phyloP scores from a whole-genome alignment of 2,113 vertebrate species.

The Corynorhinus townsendii region DNA sequence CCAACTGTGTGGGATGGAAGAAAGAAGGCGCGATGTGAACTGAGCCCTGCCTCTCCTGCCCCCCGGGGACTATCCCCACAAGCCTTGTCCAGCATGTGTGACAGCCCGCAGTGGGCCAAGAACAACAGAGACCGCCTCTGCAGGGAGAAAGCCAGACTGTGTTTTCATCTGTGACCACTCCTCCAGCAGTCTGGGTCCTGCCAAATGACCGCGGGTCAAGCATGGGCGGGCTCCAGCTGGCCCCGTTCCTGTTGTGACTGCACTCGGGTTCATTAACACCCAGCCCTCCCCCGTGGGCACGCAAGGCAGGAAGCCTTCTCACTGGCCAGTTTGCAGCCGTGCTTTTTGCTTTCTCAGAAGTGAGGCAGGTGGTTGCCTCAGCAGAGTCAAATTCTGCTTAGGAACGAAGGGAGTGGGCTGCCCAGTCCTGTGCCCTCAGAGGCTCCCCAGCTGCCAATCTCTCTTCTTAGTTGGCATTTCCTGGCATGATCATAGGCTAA shows the following conservation, averaged over 20 bases:
- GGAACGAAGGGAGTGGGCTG: neutral
- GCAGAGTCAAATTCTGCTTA: neutral
- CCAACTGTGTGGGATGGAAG: neutral
- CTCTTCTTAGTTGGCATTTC: conserved; percentile 6
- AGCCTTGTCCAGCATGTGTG: neutral
- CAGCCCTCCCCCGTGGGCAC: neutral
- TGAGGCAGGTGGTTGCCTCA: neutral
- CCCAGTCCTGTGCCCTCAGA: neutral
- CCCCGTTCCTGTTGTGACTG: conserved; percentile 38
- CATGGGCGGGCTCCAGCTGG: conserved; percentile 56
- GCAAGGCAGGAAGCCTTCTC: conserved; percentile 11
- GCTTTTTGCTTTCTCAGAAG: conserved; percentile 14
- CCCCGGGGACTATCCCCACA: neutral
- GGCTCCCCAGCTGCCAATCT: neutral
- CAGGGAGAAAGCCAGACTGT: conserved; percentile 15
- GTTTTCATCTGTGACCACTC: conserved; percentile 39
- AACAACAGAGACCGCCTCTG: conserved; percentile 30
- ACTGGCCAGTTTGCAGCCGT: neutral
- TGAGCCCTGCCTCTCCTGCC: neutral
- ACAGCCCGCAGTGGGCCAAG: conserved; percentile 11
- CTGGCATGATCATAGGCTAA: neutral
- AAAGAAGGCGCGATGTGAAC: neutral
- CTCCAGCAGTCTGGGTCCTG: conserved; percentile 27
- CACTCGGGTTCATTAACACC: conserved; percentile 42
- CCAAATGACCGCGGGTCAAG: conserved; percentile 57